These are phyloP conservation scores for Hirtodrosophila confusa DNA, from an alignment of 2,888 invertebrate species.

Conservation along the genomic window DNA sequence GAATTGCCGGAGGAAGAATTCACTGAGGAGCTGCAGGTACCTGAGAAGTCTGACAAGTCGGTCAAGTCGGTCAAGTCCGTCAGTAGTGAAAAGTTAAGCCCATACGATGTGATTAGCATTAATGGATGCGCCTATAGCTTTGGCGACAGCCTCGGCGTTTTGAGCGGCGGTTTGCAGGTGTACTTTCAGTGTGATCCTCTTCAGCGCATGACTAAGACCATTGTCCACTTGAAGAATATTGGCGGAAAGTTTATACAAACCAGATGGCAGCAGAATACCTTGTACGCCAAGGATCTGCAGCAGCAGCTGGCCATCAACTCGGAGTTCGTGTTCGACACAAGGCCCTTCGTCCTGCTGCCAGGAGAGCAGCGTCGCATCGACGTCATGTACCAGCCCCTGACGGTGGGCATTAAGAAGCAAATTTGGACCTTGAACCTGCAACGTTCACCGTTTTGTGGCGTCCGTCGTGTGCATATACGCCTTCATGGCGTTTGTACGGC, in stretches of 20 bases:
- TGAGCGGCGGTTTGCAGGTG: conserved; percentile 35
- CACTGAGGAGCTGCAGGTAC: not conserved
- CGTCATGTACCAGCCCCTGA: conserved; percentile 64
- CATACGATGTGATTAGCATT: conserved; percentile 54
- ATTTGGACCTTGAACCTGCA: conserved; percentile 62
- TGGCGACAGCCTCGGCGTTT: conserved; percentile 15
- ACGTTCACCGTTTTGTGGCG: conserved; percentile 54
- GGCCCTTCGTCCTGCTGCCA: conserved; percentile 59
- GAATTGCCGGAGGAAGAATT: not conserved
- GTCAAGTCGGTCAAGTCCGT: not conserved
- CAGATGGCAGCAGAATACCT: conserved; percentile 29
- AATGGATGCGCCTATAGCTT: conserved; percentile 57
- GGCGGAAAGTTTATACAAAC: conserved; percentile 57
- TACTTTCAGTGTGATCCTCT: conserved; percentile 68
- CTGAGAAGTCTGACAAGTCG: not conserved
- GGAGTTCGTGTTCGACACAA: conserved; percentile 70
- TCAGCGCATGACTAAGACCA: conserved; percentile 54
- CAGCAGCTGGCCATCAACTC: conserved; percentile 21
- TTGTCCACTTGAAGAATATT: conserved; percentile 67
- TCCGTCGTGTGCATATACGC: conserved; percentile 51
- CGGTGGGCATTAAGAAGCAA: conserved; percentile 63
- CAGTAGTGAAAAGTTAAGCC: not conserved
- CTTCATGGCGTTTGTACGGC: conserved; percentile 63
- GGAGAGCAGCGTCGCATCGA: conserved; percentile 47
- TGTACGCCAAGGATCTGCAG: conserved; percentile 12